Conservation (phyloP, 92 coral and sea anemone genomes). For the Zoanthus gigantus region DNA sequence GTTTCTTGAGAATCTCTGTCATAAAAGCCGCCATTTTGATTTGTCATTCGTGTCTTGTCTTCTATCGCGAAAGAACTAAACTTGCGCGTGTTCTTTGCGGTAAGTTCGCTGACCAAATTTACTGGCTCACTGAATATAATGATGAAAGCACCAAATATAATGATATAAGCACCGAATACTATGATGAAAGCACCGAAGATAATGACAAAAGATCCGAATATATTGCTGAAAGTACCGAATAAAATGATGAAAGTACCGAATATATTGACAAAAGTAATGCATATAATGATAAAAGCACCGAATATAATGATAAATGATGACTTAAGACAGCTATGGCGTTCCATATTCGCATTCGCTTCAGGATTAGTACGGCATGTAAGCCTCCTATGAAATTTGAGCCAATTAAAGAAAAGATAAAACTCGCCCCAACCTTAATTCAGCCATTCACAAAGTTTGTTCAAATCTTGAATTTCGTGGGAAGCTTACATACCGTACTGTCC, state of each 20-base stretch:
- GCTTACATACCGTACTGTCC: no score
- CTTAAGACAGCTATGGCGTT: neutral
- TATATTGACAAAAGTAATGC: no score
- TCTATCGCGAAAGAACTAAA: neutral
- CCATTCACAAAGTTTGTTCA: no score
- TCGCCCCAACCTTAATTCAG: no score
- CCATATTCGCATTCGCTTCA: neutral
- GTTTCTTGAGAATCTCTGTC: constrained; percentile 7
- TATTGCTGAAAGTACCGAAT: neutral
- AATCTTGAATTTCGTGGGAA: no score
- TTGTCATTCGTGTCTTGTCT: neutral
- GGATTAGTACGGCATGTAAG: no score
- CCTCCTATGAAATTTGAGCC: no score
- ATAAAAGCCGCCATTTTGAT: neutral
- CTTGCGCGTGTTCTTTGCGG: neutral
- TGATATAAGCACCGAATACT: neutral
- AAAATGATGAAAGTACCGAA: no score
- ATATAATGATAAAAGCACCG: no score
- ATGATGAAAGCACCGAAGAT: neutral
- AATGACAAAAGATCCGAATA: neutral
- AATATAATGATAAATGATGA: neutral
- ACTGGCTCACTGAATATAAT: constrained; percentile 40
- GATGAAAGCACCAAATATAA: constrained; percentile 2
- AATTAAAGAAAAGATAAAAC: no score
- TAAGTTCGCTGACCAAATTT: constrained; percentile 16